These are phyloP conservation scores for Grammomys surdaster DNA, from an alignment of 2,113 vertebrate species.

Conservation along the genomic window DNA sequence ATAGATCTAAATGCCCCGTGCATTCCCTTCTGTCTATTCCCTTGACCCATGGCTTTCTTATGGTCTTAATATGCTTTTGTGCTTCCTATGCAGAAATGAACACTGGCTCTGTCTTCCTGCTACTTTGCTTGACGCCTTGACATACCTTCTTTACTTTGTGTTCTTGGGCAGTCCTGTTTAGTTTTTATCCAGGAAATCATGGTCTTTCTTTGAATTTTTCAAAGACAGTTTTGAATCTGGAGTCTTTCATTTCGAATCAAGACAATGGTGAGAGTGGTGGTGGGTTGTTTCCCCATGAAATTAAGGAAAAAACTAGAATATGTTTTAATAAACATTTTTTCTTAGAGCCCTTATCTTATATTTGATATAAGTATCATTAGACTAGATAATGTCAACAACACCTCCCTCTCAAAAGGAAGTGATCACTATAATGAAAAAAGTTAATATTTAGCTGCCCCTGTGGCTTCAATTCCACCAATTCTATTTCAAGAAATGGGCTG, in stretches of 20 bases:
- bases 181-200: background rate
- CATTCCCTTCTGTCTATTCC: background rate
- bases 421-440: background rate
- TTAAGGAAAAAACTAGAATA: background rate
- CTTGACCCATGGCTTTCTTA: background rate
- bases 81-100: background rate
- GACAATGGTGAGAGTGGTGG: background rate
- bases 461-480: background rate
- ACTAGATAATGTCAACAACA: background rate
- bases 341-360: background rate
- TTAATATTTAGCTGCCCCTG: background rate
- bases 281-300: background rate
- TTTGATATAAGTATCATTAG: background rate
- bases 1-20: background rate
- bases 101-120: background rate
- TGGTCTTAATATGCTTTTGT: background rate
- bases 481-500: background rate
- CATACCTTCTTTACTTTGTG: background rate
- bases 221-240: background rate
- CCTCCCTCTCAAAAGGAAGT: background rate
- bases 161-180: background rate
- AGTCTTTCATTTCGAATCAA: background rate
- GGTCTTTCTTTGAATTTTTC: background rate
- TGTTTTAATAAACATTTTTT: background rate
- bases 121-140: background rate